A percentile compares a stretch with the other conserved stretches of the same genome.
Conservation (phyloP, 2,888 invertebrate species). For the Nasonia oneida region DNA sequence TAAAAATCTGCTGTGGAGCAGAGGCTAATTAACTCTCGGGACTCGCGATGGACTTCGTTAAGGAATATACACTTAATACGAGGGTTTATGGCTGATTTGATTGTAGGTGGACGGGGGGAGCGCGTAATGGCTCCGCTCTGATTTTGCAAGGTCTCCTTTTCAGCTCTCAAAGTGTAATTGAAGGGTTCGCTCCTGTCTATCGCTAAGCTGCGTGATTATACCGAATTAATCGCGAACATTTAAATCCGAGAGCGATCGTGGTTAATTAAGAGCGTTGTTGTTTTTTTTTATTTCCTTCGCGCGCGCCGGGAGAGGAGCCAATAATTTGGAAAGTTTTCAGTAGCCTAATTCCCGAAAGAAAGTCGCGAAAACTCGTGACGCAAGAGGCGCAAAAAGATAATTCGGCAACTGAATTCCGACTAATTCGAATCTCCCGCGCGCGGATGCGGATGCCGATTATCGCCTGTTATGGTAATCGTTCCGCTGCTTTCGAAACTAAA, state of each 20-base stretch:
- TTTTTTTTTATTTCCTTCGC: background rate
- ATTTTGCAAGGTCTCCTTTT: background rate
- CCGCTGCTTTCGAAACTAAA: background rate
- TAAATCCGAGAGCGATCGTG: background rate
- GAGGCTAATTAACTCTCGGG: slow-evolving; percentile 1
- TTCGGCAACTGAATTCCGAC: background rate
- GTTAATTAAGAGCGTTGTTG: background rate
- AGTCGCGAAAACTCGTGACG: background rate
- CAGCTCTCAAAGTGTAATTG: background rate
- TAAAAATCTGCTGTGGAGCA: background rate
- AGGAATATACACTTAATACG: background rate
- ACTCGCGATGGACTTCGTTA: slow-evolving; percentile 7
- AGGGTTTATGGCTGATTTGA: background rate
- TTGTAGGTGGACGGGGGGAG: background rate
- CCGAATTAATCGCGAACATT: background rate
- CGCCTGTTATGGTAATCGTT: slow-evolving; percentile 2
- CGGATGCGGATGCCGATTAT: slow-evolving; percentile 9
- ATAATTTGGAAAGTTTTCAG: background rate
- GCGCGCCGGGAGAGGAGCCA: background rate
- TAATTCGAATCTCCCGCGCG: background rate
- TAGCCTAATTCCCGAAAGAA: background rate
- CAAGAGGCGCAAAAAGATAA: background rate
- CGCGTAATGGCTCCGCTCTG: background rate
- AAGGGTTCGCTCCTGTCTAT: background rate
- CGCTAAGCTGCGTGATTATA: background rate